Conservation (phyloP, 2,888 invertebrate species). For the Eupithecia inturbata region DNA sequence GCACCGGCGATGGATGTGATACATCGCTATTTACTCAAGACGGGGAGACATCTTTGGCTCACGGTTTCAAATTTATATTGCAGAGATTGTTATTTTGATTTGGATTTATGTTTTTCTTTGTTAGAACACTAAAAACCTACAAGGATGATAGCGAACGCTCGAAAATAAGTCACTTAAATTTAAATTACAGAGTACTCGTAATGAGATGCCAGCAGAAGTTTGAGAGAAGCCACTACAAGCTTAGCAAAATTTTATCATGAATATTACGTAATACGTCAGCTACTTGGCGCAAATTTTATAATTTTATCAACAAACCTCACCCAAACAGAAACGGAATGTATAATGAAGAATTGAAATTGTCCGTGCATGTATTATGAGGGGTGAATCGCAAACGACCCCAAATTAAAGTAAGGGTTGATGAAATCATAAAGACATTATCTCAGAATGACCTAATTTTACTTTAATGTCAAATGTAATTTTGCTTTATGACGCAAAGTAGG, state of each 20-base stretch:
- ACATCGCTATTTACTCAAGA: slow-evolving; percentile 30
- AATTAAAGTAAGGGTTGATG: slow-evolving; percentile 48
- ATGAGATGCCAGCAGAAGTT: neutral
- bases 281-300: slow-evolving; percentile 15
- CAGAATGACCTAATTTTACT: slow-evolving; percentile 35
- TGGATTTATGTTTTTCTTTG: neutral
- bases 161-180: neutral
- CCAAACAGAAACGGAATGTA: slow-evolving; percentile 46
- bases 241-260: slow-evolving; percentile 3
- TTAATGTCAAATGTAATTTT: slow-evolving; percentile 32
- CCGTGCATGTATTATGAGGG: slow-evolving; percentile 51
- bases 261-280: slow-evolving; percentile 14
- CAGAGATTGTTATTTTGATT: neutral
- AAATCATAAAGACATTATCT: slow-evolving; percentile 46
- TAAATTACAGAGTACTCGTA: neutral
- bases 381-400: slow-evolving; percentile 40
- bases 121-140: neutral
- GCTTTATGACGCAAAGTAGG: slow-evolving; percentile 22
- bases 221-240: neutral
- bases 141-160: neutral
- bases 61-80: neutral
- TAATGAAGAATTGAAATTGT: slow-evolving; percentile 50
- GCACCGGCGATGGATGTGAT: slow-evolving; percentile 32
- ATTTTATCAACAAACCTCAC: slow-evolving; percentile 26
- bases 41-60: slow-evolving; percentile 15